Percentiles rank a stretch among this genome's conserved stretches.
These are phyloP conservation scores for Patella depressa DNA, from an alignment of 2,888 invertebrate species.

Conservation along the genomic window DNA sequence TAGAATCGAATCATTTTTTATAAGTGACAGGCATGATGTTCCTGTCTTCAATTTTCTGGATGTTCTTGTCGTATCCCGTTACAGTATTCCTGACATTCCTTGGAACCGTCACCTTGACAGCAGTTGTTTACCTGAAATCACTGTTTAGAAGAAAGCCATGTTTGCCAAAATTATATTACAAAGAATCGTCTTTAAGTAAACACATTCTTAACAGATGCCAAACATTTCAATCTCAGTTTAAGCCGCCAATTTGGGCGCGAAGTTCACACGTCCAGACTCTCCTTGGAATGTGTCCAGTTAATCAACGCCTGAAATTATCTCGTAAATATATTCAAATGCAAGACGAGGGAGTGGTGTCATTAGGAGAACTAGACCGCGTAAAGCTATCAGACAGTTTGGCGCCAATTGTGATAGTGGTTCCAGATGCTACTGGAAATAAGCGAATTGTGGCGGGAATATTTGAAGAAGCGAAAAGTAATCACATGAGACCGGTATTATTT, in stretches of 20 bases:
- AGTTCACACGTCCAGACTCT: slow-evolving; percentile 61
- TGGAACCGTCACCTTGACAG: slow-evolving; percentile 45
- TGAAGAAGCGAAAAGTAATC: slow-evolving; percentile 47
- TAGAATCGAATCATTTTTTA: background rate
- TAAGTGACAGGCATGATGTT: slow-evolving; percentile 19
- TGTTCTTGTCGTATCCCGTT: slow-evolving; percentile 22
- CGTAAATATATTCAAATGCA: slow-evolving; percentile 62
- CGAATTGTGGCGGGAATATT: slow-evolving; percentile 45
- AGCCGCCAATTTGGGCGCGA: slow-evolving; percentile 53
- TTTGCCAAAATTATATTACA: slow-evolving; percentile 56
- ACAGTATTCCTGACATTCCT: slow-evolving; percentile 28
- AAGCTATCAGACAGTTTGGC: slow-evolving; percentile 21
- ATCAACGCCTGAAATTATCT: slow-evolving; percentile 36
- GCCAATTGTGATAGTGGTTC: slow-evolving; percentile 54
- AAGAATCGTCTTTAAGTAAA: slow-evolving; percentile 57
- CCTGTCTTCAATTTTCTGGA: slow-evolving; percentile 22
- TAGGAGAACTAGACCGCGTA: slow-evolving; percentile 57
- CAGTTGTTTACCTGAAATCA: slow-evolving; percentile 45
- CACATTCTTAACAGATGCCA: slow-evolving; percentile 56
- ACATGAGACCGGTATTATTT: slow-evolving; percentile 60
- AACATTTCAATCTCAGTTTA: slow-evolving; percentile 50
- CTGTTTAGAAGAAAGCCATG: slow-evolving; percentile 41
- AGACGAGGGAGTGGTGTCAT: slow-evolving; percentile 61
- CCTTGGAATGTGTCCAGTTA: slow-evolving; percentile 41
- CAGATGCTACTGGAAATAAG: slow-evolving; percentile 56